Base-by-base conservation (phyloP, 2,113 vertebrate genomes). In the Columba janthina region DNA sequence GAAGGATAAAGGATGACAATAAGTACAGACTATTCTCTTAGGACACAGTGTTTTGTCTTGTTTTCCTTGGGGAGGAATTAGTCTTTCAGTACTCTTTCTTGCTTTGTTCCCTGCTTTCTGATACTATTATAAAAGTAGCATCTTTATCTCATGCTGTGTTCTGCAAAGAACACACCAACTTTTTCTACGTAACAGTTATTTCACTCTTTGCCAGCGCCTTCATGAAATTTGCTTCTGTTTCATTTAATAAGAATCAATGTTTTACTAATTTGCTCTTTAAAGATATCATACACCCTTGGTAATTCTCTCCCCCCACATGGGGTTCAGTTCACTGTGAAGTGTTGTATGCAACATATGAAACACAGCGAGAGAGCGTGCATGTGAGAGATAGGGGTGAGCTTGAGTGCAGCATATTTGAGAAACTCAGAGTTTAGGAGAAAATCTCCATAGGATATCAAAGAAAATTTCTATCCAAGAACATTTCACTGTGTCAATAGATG, bases 191-290 rank as follows among this genome's bases (percentile, higher is more conserved):
- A 89, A 54, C 21, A 38, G 28, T 32, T 93, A 57, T 70, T 86
- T 72, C 65, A 44, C 57, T 72, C 61, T 84, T 88, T 50, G 26
- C 32, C 81, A 44, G 42, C 0, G 1, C 22, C 44, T 92, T 86
- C 16, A 69, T 61, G 76, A 86, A 93, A 84, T 78, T 58, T 81
- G 29, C 22, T 92, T 94, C 84, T 92, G 86, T 93, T 90, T 85
- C 42, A 78, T 20, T 72, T 89, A 87, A 86, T 69, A 77, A 81
- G 76, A 95, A 92, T 53, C 22, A 84, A 66, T 72, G 57, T 75
- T 97, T 92, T 87, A 67, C 36, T 81, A 92, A 96, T 96, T 82
- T 92, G 34, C 56, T 88, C 40, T 92, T 94, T 93, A 85, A 84
- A 95, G 60, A 72, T 74, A 58, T 16, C 44, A 48, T 50, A 19